Evolutionary conservation across 2,888 invertebrate genomes (phyloP), one percentile per base, ranked within the genome.

Genomic region (Heliconius sara): DNA sequence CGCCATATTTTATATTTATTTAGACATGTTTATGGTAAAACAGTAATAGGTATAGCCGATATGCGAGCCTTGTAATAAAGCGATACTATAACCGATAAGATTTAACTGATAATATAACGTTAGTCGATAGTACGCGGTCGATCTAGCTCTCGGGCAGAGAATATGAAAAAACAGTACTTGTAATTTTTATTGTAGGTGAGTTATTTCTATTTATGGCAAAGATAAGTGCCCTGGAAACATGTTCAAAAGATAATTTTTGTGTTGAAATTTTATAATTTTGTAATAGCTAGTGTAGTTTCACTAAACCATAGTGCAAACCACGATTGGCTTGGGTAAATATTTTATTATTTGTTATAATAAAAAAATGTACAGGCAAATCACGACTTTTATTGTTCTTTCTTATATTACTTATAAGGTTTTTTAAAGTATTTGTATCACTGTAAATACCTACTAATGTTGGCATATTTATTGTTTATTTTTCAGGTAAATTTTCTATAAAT

Each of bases 51-150:
- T 70, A 70, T 16, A 16, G 43, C 9, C 25, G 16, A 70, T 43
- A 43, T 25, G 25, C 12, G 67, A 12, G 10, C 6, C 27, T 6
- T 47, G 19, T 22, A 25, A 57, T 75, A 43, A 57, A 70, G 65
- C 84, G 93, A 94, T 0, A 94, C 92, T 86, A 65, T 87, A 47
- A 68, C 47, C 27, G 76, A 79, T 79, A 78, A 82, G 74, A 63
- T 81, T 43, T 39, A 22, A 60, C 66, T 72, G 79, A 82, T 82
- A 80, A 80, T 43, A 47, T 57, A 47, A 16, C 68, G 65, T 65
- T 25, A 76, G 79, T 73, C 77, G 71, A 78, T 76, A 30, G 30
- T 30, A 71, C 70, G 67, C 27, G 67, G 67, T 76, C 71, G 78
- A 76, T 77, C 43, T 22, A 27, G 30, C 66, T 63, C 39, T 75